Conservation (phyloP, 2,113 vertebrate genomes). For the Eulemur macaco region DNA sequence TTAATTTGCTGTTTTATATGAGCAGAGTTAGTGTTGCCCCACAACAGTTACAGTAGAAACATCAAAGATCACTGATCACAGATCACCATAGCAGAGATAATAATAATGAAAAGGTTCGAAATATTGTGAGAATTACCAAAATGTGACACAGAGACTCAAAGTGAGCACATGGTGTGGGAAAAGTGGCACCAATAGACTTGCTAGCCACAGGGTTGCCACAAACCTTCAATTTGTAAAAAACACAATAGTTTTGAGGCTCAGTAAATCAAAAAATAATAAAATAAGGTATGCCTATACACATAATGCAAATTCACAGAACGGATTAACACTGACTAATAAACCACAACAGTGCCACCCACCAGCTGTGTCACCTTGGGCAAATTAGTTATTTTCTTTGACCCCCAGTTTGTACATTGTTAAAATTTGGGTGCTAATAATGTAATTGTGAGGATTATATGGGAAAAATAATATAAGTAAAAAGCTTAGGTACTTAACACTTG, state of each 20-base stretch:
- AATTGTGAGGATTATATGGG: neutral
- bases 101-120: neutral
- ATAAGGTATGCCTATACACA: neutral
- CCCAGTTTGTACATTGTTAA: slow-evolving; percentile 15
- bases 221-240: neutral
- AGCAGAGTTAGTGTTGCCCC: neutral
- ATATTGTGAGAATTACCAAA: neutral
- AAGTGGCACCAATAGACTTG: neutral
- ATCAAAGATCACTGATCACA: neutral
- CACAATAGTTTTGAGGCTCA: neutral
- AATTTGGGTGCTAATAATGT: neutral
- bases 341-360: neutral
- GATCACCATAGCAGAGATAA: neutral
- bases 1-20: neutral
- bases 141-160: neutral
- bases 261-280: neutral
- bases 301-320: neutral
- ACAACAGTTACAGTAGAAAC: neutral
- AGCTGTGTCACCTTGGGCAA: neutral
- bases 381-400: neutral
- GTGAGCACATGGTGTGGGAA: neutral
- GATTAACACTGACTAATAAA: neutral
- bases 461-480: neutral
- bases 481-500: neutral
- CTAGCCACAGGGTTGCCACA: neutral